A percentile compares a stretch with the other conserved stretches of the same genome.
phyloP scores from a whole-genome alignment of 2,113 vertebrate species.

The Petaurus breviceps region DNA sequence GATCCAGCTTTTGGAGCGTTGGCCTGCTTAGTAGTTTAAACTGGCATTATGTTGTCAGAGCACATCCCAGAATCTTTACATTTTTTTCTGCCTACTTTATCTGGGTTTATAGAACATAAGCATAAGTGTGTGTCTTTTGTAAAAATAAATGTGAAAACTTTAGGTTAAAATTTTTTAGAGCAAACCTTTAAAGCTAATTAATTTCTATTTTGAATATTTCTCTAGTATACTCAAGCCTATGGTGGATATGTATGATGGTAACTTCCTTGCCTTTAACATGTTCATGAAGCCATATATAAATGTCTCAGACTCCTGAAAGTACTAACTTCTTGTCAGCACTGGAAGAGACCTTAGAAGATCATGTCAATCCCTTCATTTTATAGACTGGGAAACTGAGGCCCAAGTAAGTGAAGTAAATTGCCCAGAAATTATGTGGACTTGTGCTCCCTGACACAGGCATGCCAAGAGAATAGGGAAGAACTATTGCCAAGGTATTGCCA shows the following conservation, averaged over 20 bases:
- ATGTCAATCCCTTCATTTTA: neutral
- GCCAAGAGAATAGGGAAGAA: neutral
- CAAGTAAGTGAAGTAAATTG: neutral
- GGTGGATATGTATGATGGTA: neutral
- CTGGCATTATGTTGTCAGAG: constrained; percentile 47
- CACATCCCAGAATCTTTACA: constrained; percentile 38
- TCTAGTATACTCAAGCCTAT: neutral
- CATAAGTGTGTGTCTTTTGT: neutral
- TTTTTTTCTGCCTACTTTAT: neutral
- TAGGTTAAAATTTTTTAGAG: constrained; percentile 67
- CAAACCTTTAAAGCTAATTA: constrained; percentile 64
- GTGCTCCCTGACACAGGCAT: neutral
- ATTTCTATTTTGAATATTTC: neutral
- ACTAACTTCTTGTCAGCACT: neutral
- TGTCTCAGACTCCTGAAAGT: neutral
- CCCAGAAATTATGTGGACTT: neutral
- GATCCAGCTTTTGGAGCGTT: constrained; percentile 20
- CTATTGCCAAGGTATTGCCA: neutral
- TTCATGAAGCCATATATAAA: neutral
- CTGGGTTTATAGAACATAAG: neutral
- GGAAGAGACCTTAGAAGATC: neutral
- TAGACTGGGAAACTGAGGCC: neutral
- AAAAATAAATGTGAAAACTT: neutral
- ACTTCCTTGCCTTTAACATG: neutral
- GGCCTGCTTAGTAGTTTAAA: constrained; percentile 68